A percentile compares a stretch with the other conserved stretches of the same genome.
Evolutionary conservation across 1,140 invertebrate genomes (phyloP).

Genomic region (Manduca sexta): DNA sequence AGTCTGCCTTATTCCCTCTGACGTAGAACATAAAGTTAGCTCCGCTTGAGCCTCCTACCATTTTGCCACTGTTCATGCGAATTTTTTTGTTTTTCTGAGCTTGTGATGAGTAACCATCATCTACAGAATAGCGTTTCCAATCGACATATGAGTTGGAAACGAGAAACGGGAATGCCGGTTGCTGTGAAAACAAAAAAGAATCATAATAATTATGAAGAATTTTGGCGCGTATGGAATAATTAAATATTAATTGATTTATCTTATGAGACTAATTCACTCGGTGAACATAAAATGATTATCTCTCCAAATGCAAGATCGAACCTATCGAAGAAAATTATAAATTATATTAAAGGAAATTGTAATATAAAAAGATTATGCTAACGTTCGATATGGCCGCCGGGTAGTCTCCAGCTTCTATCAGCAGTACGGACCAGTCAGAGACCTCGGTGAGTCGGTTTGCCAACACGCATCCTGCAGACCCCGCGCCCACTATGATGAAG

Average conservation of each 20-base stretch:
- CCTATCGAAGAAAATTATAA: too few relatives aligned
- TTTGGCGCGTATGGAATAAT: too few relatives aligned
- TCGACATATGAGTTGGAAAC: slow-evolving; percentile 33
- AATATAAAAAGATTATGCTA: not conserved
- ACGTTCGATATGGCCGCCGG: slow-evolving; percentile 1
- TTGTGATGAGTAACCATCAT: slow-evolving; percentile 76
- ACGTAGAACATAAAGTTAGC: slow-evolving; percentile 96
- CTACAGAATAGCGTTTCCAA: slow-evolving; percentile 82
- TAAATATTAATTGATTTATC: too few relatives aligned
- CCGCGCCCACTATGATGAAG: slow-evolving; percentile 16
- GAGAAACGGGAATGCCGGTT: slow-evolving; percentile 10
- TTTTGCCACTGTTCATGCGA: slow-evolving; percentile 76
- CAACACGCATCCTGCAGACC: slow-evolving; percentile 9
- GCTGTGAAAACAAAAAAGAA: slow-evolving; percentile 9
- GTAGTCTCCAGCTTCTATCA: slow-evolving; percentile 15
- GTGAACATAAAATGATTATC: too few relatives aligned
- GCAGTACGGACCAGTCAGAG: slow-evolving; percentile 10
- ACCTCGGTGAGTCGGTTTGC: slow-evolving; percentile 17
- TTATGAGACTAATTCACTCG: too few relatives aligned
- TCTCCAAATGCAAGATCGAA: too few relatives aligned
- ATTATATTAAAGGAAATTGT: not conserved
- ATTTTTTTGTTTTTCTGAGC: slow-evolving; percentile 75
- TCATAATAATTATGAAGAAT: not conserved
- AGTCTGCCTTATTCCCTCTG: slow-evolving; percentile 84
- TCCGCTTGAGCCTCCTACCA: slow-evolving; percentile 88